A percentile compares a stretch with the other conserved stretches of the same genome.
Conservation (phyloP, 2,888 invertebrate genomes). For the Baccha elongata region DNA sequence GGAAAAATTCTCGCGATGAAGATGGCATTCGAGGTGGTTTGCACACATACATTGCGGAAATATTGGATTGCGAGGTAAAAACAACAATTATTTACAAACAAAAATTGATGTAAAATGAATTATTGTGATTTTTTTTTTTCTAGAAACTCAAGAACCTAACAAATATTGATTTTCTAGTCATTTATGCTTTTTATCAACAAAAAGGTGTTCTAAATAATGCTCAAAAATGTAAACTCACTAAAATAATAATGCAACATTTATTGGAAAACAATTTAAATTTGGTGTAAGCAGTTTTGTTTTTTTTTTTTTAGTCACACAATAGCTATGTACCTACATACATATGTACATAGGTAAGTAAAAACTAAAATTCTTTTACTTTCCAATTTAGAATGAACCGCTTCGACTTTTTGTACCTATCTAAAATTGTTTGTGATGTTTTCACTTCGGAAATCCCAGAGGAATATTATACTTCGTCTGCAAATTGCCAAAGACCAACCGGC, state of each 20-base stretch:
- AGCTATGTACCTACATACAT: too few species aligned
- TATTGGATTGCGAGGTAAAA: too few species aligned
- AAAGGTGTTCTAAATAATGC: not conserved
- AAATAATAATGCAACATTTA: not conserved
- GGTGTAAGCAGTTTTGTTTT: not conserved
- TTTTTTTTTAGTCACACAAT: too few species aligned
- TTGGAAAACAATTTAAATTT: not conserved
- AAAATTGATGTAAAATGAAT: too few species aligned
- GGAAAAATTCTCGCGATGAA: too few species aligned
- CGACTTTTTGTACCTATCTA: not conserved
- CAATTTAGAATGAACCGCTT: not conserved
- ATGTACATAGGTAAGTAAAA: too few species aligned
- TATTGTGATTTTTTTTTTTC: not conserved
- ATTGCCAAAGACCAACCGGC: constrained; percentile 4
- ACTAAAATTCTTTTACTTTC: not conserved
- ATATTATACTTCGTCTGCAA: not conserved
- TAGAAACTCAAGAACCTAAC: not conserved
- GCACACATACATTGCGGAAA: too few species aligned
- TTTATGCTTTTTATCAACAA: not conserved
- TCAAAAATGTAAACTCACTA: not conserved
- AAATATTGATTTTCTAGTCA: not conserved
- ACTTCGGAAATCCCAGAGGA: not conserved
- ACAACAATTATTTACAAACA: too few species aligned
- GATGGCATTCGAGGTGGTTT: too few species aligned
- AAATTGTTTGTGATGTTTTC: not conserved